Percentiles rank a stretch among this genome's conserved stretches.
Evolutionary conservation across 2,888 invertebrate genomes (phyloP).

Genomic region (Drosophila silvestris): DNA sequence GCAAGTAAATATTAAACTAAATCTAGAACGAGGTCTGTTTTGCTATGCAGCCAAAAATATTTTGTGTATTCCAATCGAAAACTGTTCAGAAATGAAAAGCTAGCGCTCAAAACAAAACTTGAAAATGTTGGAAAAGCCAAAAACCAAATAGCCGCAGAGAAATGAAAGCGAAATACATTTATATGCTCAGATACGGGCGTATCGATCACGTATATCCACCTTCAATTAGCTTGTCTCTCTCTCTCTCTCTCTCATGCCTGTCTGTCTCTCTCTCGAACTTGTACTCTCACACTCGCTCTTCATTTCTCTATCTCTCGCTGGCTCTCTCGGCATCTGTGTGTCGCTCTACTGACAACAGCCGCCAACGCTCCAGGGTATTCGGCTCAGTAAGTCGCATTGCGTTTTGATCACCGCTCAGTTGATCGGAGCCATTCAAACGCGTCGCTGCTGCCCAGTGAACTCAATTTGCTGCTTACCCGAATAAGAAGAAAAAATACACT

Average conservation of each 20-base stretch:
- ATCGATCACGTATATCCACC: conserved; percentile 16
- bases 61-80: background rate
- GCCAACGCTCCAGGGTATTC: conserved; percentile 29
- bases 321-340: conserved; percentile 2
- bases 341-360: conserved; percentile 12
- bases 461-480: conserved; percentile 35
- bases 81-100: too few relatives aligned
- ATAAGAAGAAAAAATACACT: conserved; percentile 2
- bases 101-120: background rate
- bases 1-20: conserved; percentile 6
- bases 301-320: background rate
- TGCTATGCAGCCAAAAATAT: background rate
- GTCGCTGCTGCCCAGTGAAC: conserved; percentile 64
- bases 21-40: conserved; percentile 50
- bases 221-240: background rate
- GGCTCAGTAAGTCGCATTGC: conserved; percentile 50
- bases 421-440: conserved; percentile 77
- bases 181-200: background rate
- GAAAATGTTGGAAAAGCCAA: conserved; percentile 28
- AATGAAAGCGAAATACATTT: conserved; percentile 16
- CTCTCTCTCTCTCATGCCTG: background rate
- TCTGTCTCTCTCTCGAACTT: background rate
- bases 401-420: conserved; percentile 74
- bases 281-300: background rate
- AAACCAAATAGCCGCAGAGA: background rate